Conservation (phyloP, 2,888 invertebrate species). For the Hybos culiciformis region DNA sequence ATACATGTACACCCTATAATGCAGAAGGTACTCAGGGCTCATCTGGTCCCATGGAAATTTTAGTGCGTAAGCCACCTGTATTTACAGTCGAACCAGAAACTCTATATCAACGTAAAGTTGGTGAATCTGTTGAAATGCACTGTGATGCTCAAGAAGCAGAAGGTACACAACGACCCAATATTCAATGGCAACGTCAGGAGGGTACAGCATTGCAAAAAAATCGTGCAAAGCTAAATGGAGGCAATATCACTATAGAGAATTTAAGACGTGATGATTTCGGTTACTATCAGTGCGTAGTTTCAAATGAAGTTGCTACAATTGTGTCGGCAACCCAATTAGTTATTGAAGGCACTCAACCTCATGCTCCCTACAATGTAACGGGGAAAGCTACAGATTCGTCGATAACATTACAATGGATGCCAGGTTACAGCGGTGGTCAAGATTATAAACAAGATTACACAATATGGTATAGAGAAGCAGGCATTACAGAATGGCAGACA, state of each 20-base stretch:
- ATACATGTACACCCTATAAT: conserved; percentile 91
- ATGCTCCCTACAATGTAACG: conserved; percentile 91
- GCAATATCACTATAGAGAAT: conserved; percentile 83
- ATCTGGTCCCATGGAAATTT: conserved; percentile 66
- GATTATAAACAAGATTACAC: conserved; percentile 92
- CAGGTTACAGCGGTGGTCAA: conserved; percentile 89
- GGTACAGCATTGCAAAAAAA: conserved; percentile 54
- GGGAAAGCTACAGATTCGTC: conserved; percentile 81
- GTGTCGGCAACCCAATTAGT: conserved; percentile 79
- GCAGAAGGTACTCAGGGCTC: conserved; percentile 88
- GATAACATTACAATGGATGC: conserved; percentile 83
- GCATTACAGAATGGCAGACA: conserved; percentile 81
- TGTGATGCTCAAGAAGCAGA: conserved; percentile 88
- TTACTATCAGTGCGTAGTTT: conserved; percentile 88
- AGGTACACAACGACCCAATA: conserved; percentile 78
- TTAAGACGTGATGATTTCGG: conserved; percentile 83
- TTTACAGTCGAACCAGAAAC: conserved; percentile 83
- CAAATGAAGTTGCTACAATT: conserved; percentile 92
- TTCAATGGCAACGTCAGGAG: conserved; percentile 82
- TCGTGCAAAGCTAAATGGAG: conserved; percentile 63
- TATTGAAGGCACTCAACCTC: conserved; percentile 89
- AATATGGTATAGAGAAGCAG: conserved; percentile 84
- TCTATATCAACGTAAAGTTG: conserved; percentile 80
- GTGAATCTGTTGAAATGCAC: conserved; percentile 86
- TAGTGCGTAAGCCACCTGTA: conserved; percentile 83